Base-by-base conservation (phyloP, 2,888 invertebrate genomes). In the Ganaspis brasiliensis region DNA sequence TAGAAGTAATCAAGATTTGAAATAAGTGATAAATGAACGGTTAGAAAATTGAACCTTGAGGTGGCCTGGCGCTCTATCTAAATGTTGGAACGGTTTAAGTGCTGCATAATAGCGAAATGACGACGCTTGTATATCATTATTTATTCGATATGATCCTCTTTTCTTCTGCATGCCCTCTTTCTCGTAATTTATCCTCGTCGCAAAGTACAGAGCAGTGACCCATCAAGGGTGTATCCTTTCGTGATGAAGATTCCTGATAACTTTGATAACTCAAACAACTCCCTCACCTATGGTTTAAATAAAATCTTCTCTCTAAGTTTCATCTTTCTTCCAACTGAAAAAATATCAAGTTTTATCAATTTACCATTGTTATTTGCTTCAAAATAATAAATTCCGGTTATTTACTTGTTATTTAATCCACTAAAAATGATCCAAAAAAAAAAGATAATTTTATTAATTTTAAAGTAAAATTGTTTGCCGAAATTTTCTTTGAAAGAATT, bases 111-210 rank as follows among this genome's bases (percentile, higher is more conserved):
- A 67, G n/a, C 45, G 24, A 45, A 67, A 67, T 67, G 67, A 45
- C 26, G 67, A 67, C 40, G 67, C 45, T 59, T 59, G 73, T 59
- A 45, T 40, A 56, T 56, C 73, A 56, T 73, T 59, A 56, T 37
- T 59, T 73, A 59, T 72, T 72, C 73, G 73, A 73, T 59, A 56
- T 73, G 56, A 63, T 74, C 63, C 61, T 55, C 35, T 12, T 56
- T 63, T 55, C 52, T 40, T 67, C 26, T 61, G n/a, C 14, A n/a
- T 67, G 40, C 45, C 40, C 49, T 74, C 52, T 35, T 63, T 31
- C 21, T 40, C 40, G 40, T 55, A 45, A 57, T 57, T 57, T 52
- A 73, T 59, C 73, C 21, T 49, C 45, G 67, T 67, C 67, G 21
- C 67, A 67, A 67, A 67, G 21, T 67, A 45, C 67, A 67, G 24